Base-by-base conservation (phyloP, 2,797 vertebrate genomes). In the Platyrinchus mystaceus region DNA sequence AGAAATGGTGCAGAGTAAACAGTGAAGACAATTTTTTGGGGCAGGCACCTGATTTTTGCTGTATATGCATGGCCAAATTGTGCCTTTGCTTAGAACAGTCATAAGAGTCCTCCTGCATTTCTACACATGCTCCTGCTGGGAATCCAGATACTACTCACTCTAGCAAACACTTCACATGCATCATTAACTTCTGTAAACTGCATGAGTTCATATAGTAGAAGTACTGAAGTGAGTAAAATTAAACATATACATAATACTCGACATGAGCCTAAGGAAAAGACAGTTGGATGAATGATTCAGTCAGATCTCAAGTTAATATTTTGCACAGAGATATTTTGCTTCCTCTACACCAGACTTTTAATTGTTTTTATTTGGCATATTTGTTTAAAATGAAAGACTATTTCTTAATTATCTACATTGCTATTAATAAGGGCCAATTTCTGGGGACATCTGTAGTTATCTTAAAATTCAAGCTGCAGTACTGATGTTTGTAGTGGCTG, bases 1-100 rank as follows among this genome's bases (percentile, higher is more conserved):
- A 79, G 92, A 52, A 82, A 82, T 23, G 44, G 76, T 67, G 62
- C 71, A 89, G 88, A 91, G 93, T 83, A 95, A 97, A 95, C 71
- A 97, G 47, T 73, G 87, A 78, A 89, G 83, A 89, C 52, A 73
- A 70, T 87, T 94, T 95, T 91, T n/a, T 1, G 4, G 43, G 23
- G 30, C 14, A 81, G 37, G 76, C 20, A 73, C 9, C 15, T 50
- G 73, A 46, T 77, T 96, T 95, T 95, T 95, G 91, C 90, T 94
- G 32, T 47, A 84, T 55, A 32, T 58, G 60, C 67, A 63, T 46
- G 50, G 36, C 28, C 36, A 73, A 84, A 91, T 39, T 16, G 12
- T 53, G 64, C 8, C 13, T 84, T 77, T 87, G 14, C 37, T 91
- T 86, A 34, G 13, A 78, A 27, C 7, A 81, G 27, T 46, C 34